phyloP scores from a whole-genome alignment of 1,140 invertebrate species.

The Watersipora subatra region DNA sequence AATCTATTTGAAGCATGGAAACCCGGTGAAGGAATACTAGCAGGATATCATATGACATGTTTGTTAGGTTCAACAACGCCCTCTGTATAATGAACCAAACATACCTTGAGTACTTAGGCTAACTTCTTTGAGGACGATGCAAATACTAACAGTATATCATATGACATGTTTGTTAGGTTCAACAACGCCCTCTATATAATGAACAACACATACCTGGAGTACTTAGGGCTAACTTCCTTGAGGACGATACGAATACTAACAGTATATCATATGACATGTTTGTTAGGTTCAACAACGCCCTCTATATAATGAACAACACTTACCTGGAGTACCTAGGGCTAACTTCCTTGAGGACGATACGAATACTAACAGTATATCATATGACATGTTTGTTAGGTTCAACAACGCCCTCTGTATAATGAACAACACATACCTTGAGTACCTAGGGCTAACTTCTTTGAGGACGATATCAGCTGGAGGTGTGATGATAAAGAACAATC shows the following conservation, averaged over 20 bases:
- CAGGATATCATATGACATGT: too few species aligned
- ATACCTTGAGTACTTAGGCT: constrained; percentile 48
- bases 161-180: too few species aligned
- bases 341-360: constrained; percentile 68
- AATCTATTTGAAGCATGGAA: too few species aligned
- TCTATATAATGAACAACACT: neutral
- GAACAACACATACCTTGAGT: neutral
- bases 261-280: constrained; percentile 46
- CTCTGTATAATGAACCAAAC: neutral
- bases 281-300: neutral
- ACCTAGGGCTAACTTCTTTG: constrained; percentile 64
- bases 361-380: constrained; percentile 64
- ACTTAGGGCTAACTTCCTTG: constrained; percentile 64
- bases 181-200: neutral
- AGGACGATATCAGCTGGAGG: constrained; percentile 67
- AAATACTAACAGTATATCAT: too few species aligned
- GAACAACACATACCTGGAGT: neutral
- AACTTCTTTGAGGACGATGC: constrained; percentile 65
- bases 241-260: constrained; percentile 67
- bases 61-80: neutral
- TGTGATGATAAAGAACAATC: constrained; percentile 76
- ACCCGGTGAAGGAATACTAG: too few species aligned
- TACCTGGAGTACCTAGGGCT: constrained; percentile 46
- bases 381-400: neutral
- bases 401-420: neutral